These are phyloP conservation scores for Amazonetta brasiliensis DNA, from an alignment of 2,797 vertebrate species.

Conservation along the genomic window DNA sequence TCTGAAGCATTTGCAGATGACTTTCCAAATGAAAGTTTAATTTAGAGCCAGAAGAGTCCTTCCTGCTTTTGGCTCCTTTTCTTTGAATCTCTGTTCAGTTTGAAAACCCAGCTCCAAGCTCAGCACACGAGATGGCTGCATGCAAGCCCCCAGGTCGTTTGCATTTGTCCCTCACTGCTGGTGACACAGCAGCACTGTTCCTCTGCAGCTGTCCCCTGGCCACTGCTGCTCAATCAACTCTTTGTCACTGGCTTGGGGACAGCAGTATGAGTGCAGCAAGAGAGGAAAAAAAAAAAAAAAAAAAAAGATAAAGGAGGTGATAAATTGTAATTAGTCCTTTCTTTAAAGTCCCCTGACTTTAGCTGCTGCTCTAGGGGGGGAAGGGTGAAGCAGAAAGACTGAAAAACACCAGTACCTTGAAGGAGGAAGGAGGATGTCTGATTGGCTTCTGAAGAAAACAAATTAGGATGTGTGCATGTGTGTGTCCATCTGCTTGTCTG, in stretches of 20 bases:
- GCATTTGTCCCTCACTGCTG: neutral
- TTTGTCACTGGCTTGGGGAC: neutral
- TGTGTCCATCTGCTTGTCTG: neutral
- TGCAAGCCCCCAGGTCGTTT: neutral
- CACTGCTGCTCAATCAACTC: neutral
- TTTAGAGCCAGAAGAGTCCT: neutral
- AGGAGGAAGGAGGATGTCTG: neutral
- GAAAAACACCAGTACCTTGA: too few relatives aligned
- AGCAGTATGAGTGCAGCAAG: accelerated
- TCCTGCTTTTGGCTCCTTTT: neutral
- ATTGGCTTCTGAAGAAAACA: neutral
- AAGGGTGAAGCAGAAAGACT: neutral
- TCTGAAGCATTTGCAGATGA: neutral
- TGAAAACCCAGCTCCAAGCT: neutral
- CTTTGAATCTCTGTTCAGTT: neutral
- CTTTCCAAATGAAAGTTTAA: neutral
- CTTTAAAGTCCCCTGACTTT: neutral
- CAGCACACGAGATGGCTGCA: accelerated
- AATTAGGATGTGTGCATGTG: neutral
- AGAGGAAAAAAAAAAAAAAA: neutral
- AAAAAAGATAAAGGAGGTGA: neutral
- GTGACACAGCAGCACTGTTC: neutral
- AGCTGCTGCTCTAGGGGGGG: neutral
- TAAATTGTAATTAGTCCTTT: neutral
- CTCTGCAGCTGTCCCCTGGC: neutral